These are phyloP conservation scores for Physeter macrocephalus DNA, from an alignment of 2,113 vertebrate genomes.

Conservation along the genomic window DNA sequence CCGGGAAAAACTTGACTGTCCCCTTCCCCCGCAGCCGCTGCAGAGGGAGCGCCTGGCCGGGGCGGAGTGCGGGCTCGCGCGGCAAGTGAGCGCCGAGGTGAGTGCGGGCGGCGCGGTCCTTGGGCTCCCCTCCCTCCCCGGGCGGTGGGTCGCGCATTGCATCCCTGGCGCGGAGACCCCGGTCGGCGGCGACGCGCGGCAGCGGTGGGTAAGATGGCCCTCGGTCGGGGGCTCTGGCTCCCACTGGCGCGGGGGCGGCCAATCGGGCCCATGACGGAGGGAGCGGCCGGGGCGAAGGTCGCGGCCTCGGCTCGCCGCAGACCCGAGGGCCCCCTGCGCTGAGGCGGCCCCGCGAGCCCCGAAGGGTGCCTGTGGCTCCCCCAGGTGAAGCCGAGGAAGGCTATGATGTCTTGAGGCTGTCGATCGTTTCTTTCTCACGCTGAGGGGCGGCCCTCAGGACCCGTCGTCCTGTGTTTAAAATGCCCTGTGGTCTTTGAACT, in stretches of 20 bases:
- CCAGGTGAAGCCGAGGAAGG: slow-evolving; percentile 71
- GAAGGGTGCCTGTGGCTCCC: background rate
- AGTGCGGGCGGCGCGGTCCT: slow-evolving; percentile 57
- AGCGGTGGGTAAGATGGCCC: background rate
- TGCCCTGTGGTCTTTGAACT: slow-evolving; percentile 75
- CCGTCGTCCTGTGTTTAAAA: slow-evolving; percentile 62
- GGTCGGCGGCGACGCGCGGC: background rate
- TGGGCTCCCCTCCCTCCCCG: background rate
- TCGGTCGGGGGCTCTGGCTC: background rate
- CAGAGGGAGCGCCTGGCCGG: slow-evolving; percentile 83
- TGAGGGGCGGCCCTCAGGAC: slow-evolving; percentile 48
- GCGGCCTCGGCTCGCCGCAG: background rate
- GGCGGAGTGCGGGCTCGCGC: slow-evolving; percentile 82
- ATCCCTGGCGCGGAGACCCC: background rate
- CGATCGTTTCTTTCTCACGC: slow-evolving; percentile 68
- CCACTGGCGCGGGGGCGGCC: background rate
- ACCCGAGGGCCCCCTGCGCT: background rate
- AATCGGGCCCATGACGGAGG: background rate
- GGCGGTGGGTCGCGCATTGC: background rate
- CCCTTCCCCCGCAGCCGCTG: slow-evolving; percentile 84
- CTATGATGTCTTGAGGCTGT: slow-evolving; percentile 50
- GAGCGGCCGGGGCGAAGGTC: background rate
- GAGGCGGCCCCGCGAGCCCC: background rate
- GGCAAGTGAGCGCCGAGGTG: slow-evolving; percentile 92
- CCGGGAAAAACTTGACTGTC: slow-evolving; percentile 35